These are phyloP conservation scores for Reinhardtius hippoglossoides DNA, from an alignment of 2,113 vertebrate genomes.

Conservation along the genomic window DNA sequence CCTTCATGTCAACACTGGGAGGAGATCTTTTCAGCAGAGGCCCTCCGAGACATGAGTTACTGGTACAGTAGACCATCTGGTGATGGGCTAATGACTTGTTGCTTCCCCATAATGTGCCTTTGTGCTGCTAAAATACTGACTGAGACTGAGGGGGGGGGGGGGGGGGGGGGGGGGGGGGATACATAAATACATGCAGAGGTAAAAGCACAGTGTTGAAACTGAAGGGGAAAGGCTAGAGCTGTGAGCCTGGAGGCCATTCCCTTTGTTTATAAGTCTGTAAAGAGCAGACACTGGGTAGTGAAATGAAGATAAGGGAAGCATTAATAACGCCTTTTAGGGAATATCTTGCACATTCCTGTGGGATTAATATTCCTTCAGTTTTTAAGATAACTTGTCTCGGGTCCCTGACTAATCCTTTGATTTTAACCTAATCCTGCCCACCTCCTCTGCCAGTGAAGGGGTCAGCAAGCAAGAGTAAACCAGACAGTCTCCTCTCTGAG, in stretches of 20 bases:
- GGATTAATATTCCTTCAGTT: slow-evolving; percentile 47
- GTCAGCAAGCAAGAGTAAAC: neutral
- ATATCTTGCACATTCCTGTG: slow-evolving; percentile 46
- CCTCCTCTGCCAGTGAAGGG: neutral
- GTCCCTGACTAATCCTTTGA: slow-evolving; percentile 51
- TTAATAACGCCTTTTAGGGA: slow-evolving; percentile 51
- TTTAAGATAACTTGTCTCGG: slow-evolving; percentile 43
- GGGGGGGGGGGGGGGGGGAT: too few relatives aligned
- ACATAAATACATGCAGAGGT: neutral
- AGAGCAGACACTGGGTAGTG: slow-evolving; percentile 26
- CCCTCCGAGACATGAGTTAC: slow-evolving; percentile 19
- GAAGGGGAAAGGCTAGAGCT: slow-evolving; percentile 31
- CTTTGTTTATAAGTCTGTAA: slow-evolving; percentile 33
- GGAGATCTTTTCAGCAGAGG: slow-evolving; percentile 44
- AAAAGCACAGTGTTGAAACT: slow-evolving; percentile 39
- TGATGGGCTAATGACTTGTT: slow-evolving; percentile 31
- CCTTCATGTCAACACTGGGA: slow-evolving; percentile 52
- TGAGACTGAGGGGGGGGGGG: neutral
- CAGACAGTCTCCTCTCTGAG: neutral
- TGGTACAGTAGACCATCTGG: slow-evolving; percentile 47
- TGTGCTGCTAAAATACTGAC: slow-evolving; percentile 17
- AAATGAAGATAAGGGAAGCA: slow-evolving; percentile 38
- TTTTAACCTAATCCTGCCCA: slow-evolving; percentile 34
- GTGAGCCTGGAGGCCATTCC: slow-evolving; percentile 30
- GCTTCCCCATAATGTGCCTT: slow-evolving; percentile 27